A percentile compares a stretch with the other conserved stretches of the same genome.
Evolutionary conservation across 2,113 vertebrate species (phyloP).

Genomic region (Pollimyrus isidori): DNA sequence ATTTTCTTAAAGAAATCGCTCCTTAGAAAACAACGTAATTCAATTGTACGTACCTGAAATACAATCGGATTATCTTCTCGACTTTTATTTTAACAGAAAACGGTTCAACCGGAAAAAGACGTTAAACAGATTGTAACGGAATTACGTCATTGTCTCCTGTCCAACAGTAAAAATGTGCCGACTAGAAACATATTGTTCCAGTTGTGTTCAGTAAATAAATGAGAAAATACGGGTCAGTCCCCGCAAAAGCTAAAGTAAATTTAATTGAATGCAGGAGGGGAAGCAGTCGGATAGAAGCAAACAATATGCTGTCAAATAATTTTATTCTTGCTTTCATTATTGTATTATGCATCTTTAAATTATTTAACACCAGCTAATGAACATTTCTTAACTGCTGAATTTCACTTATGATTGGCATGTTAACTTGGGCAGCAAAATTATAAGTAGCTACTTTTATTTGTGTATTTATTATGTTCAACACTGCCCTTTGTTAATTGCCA

Average conservation of each 20-base stretch:
- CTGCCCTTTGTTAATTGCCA: neutral
- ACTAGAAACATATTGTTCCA: neutral
- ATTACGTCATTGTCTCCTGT: neutral
- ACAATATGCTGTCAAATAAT: neutral
- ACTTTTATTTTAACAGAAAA: neutral
- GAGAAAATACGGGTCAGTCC: neutral
- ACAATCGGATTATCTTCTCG: neutral
- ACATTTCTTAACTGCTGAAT: neutral
- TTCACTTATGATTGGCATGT: neutral
- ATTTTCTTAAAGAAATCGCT: neutral
- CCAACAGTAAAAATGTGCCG: neutral
- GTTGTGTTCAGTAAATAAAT: neutral
- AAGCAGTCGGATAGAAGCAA: neutral
- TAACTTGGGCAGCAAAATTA: neutral
- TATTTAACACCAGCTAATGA: neutral
- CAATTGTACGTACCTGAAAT: neutral
- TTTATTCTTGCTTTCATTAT: neutral
- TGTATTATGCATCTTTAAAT: neutral
- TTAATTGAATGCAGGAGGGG: neutral
- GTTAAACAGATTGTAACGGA: neutral
- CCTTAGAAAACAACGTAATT: neutral
- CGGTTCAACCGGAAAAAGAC: neutral
- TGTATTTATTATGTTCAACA: neutral
- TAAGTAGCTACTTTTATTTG: neutral
- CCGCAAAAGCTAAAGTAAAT: neutral